These are phyloP conservation scores for Syngnathus rostellatus DNA, from an alignment of 2,797 vertebrate genomes.

Conservation along the genomic window DNA sequence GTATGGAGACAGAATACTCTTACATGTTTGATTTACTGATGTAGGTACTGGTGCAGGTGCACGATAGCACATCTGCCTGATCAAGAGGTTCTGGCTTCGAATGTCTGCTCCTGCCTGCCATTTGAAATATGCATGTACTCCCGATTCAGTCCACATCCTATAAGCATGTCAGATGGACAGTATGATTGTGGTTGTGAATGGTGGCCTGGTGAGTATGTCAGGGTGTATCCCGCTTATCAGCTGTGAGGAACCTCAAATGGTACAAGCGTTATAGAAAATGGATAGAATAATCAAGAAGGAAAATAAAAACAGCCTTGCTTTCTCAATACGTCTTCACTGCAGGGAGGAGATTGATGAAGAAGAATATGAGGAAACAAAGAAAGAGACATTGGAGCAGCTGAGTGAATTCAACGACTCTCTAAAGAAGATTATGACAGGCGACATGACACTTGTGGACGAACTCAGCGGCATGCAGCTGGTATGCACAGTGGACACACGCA, in stretches of 20 bases:
- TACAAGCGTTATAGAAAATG: background rate
- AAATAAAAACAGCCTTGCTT: background rate
- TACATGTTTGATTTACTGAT: background rate
- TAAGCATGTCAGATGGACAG: background rate
- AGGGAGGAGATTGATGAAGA: constrained; percentile 92
- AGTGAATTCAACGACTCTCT: constrained; percentile 92
- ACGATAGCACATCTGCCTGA: background rate
- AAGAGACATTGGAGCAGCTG: constrained; percentile 91
- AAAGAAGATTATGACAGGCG: constrained; percentile 94
- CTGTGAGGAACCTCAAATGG: too few species aligned
- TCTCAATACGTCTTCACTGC: background rate
- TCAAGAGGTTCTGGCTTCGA: background rate
- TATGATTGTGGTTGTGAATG: background rate
- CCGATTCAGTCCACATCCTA: background rate
- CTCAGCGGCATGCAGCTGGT: constrained; percentile 97
- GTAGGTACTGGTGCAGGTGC: background rate
- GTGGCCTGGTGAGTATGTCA: background rate
- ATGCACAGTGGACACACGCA: constrained; percentile 10
- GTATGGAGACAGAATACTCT: background rate
- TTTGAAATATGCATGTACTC: background rate
- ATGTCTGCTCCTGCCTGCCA: background rate
- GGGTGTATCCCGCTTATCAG: background rate
- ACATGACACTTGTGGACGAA: constrained; percentile 96
- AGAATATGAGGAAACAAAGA: constrained; percentile 96
- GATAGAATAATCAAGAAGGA: background rate